Evolutionary conservation across 2,797 vertebrate species (phyloP).

Genomic region (Ctenopoma kingsleyae): DNA sequence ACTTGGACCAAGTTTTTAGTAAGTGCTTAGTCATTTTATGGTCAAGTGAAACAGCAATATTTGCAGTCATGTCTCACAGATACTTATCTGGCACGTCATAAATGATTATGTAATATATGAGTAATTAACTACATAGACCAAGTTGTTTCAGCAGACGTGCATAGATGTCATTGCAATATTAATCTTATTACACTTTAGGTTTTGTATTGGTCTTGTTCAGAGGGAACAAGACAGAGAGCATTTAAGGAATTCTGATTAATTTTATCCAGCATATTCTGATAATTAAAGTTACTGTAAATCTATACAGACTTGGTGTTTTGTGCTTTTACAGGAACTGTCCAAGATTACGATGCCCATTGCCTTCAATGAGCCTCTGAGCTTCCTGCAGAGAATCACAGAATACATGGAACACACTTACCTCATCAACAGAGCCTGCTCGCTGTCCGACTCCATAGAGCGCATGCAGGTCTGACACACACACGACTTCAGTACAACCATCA

Average conservation of each 20-base stretch:
- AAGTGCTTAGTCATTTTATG: background rate
- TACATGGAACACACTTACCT: conserved; percentile 99
- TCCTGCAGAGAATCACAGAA: conserved; percentile 96
- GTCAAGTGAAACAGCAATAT: background rate
- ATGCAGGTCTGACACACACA: conserved; percentile 88
- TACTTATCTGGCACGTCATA: background rate
- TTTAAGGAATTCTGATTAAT: too few species aligned
- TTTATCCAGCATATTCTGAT: background rate
- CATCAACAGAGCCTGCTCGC: conserved; percentile 90
- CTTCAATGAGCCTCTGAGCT: conserved; percentile 97
- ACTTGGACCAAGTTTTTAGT: background rate
- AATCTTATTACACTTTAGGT: too few species aligned
- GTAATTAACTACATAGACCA: background rate
- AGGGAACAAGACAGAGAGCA: background rate
- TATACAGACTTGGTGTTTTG: background rate
- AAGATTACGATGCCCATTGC: conserved; percentile 98
- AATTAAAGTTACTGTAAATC: background rate
- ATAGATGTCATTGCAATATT: background rate
- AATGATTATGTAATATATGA: too few species aligned
- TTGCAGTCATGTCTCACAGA: background rate
- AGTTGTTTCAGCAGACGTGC: background rate
- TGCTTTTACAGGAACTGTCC: conserved; percentile 89
- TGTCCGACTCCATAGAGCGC: conserved; percentile 89
- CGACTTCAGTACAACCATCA: background rate
- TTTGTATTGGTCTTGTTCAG: background rate